Evolutionary conservation across 2,113 vertebrate genomes (phyloP), one percentile per base, ranked within the genome.

Genomic region (Pimephales promelas): DNA sequence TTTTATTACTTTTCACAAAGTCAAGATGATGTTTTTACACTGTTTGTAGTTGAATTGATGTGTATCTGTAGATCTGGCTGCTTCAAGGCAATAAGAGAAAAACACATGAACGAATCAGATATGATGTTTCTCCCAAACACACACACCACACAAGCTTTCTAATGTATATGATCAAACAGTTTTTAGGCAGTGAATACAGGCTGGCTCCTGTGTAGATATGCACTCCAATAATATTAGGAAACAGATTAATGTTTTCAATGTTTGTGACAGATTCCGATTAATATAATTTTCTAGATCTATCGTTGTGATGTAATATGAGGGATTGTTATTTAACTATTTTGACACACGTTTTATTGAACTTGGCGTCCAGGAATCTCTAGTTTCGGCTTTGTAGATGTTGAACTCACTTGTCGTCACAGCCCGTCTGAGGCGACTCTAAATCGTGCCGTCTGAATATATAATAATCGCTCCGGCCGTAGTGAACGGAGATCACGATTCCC

Each of bases 171-270:
- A 68, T 90, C 81, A 90, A 90, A 74, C 64, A 74, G 81, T 91
- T 86, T 71, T 57, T 45, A 90, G 90, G 88, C 88, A 90, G 90
- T 90, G 87, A 90, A 87, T 92, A 93, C 94, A 93, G 96, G 97
- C 96, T 91, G 96, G 97, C 92, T 95, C 96, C 95, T 97, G 96
- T 95, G 88, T 78, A 90, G 90, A 90, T 77, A 81, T 89, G 83
- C 94, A 89, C 91, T 91, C 86, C 68, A 91, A 76, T 86, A 90
- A 88, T 87, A 88, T 90, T 82, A 86, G 89, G 84, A 84, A 89
- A 86, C 83, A 56, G 83, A 79, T 82, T 71, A 79, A 79, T 86
- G 73, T 83, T 82, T 83, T 83, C 70, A 62, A 86, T 84, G 87
- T 81, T 86, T 83, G 78, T 85, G 83, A 83, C 74, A 82, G 74